A percentile compares a stretch with the other conserved stretches of the same genome.
phyloP scores from a whole-genome alignment of 2,888 invertebrate genomes.

The Euplagia quadripunctaria region DNA sequence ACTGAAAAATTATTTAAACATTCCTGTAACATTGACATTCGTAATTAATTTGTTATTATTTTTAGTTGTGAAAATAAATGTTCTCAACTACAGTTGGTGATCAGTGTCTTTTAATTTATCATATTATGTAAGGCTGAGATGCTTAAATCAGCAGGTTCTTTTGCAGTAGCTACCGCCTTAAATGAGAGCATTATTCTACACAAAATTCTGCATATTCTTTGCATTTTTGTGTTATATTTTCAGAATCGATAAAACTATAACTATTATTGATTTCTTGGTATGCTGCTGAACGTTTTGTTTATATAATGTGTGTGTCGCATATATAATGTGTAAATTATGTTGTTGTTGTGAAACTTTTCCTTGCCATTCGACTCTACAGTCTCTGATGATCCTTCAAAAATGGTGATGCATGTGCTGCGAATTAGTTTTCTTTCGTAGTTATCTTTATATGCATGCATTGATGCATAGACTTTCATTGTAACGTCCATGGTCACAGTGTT shows the following conservation, averaged over 20 bases:
- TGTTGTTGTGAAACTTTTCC: not conserved
- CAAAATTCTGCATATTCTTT: not conserved
- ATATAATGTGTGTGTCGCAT: not conserved
- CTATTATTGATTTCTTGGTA: too few relatives aligned
- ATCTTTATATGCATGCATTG: too few relatives aligned
- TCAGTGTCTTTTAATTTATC: not conserved
- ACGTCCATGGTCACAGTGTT: too few relatives aligned
- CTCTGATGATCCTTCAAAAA: not conserved
- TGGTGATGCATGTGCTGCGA: not conserved
- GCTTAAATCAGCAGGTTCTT: not conserved
- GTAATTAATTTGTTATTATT: not conserved
- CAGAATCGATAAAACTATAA: not conserved
- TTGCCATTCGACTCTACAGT: not conserved
- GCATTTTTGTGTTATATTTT: not conserved
- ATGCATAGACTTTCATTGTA: too few relatives aligned
- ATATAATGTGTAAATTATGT: not conserved
- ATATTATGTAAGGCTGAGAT: not conserved
- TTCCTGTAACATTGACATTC: not conserved
- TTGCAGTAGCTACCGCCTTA: not conserved
- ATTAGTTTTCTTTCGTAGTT: not conserved
- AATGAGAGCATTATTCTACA: not conserved
- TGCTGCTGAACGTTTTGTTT: too few relatives aligned
- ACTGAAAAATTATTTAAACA: not conserved
- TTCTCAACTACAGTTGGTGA: not conserved
- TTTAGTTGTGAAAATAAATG: not conserved